phyloP scores from a whole-genome alignment of 1,140 invertebrate species.

The Drosophila ohnishii region DNA sequence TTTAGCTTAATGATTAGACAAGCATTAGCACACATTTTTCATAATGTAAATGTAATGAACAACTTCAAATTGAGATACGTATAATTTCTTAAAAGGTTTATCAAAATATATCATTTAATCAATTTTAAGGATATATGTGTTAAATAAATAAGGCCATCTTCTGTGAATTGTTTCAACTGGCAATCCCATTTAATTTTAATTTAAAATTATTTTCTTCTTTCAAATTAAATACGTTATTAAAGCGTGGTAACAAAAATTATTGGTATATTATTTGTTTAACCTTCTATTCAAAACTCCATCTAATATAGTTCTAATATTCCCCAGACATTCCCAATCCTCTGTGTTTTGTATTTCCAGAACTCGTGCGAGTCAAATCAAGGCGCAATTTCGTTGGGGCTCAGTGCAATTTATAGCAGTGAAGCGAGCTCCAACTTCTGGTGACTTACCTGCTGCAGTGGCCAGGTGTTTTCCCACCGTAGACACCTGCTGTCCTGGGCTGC shows the following conservation, averaged over 20 bases:
- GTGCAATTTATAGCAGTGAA: slow-evolving; percentile 30
- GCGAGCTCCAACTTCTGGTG: slow-evolving; percentile 10
- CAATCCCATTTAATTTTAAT: no score
- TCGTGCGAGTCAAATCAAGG: slow-evolving; percentile 21
- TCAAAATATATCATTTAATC: no score
- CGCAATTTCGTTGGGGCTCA: background rate
- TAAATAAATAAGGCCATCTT: background rate
- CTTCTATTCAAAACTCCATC: background rate
- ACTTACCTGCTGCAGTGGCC: slow-evolving; percentile 7
- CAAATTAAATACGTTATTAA: no score
- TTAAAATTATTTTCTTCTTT: no score
- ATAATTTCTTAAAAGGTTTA: no score
- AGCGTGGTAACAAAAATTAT: background rate
- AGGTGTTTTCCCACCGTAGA: slow-evolving; percentile 14
- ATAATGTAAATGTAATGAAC: no score
- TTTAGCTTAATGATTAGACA: background rate
- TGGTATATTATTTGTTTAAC: background rate
- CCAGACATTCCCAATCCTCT: background rate
- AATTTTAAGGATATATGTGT: no score
- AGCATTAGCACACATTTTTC: no score
- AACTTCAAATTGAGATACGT: no score
- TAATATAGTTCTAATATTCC: background rate
- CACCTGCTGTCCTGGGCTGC: slow-evolving; percentile 2
- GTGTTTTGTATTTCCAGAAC: background rate
- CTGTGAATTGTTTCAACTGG: background rate